Conservation (phyloP, 2,797 vertebrate species). For the Acrossocheilus wenchowensis region DNA sequence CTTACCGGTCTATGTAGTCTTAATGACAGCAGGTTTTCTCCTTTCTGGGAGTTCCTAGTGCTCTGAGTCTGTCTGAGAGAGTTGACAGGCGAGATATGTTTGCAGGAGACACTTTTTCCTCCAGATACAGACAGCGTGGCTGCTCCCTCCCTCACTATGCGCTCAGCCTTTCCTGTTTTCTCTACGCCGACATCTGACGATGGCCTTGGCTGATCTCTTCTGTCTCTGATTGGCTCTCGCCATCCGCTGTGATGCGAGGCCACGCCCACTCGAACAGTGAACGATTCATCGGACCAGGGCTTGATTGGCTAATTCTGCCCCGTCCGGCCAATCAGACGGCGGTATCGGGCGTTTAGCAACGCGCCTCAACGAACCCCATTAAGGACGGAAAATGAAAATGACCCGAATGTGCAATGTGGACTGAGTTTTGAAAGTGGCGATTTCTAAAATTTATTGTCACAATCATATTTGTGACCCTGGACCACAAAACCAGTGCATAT, state of each 20-base stretch:
- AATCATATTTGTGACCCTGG: not conserved
- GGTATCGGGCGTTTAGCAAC: not conserved
- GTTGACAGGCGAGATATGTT: conserved; percentile 24
- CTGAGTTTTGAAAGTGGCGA: conserved; percentile 37
- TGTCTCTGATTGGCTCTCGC: conserved; percentile 72
- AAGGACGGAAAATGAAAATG: not conserved
- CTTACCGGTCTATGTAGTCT: conserved; percentile 25
- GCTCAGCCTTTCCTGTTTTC: conserved; percentile 64
- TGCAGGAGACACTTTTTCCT: conserved; percentile 30
- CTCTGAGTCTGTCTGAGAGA: not conserved
- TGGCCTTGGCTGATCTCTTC: conserved; percentile 70
- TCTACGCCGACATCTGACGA: conserved; percentile 71
- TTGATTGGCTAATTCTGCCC: conserved; percentile 63
- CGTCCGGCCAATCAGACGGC: conserved; percentile 18
- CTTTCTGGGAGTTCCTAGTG: not conserved
- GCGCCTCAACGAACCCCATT: not conserved
- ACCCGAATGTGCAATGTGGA: conserved; percentile 26
- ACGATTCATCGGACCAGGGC: not conserved
- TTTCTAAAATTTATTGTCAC: conserved; percentile 22
- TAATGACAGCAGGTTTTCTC: not conserved
- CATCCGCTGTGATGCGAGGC: conserved; percentile 54
- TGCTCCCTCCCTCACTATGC: conserved; percentile 10
- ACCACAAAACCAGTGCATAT: too few species aligned
- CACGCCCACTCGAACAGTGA: conserved; percentile 40
- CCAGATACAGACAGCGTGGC: conserved; percentile 12